Percentiles rank a stretch among this genome's conserved stretches.
These are phyloP conservation scores for Cyprinus carpio DNA, from an alignment of 2,113 vertebrate species.

Conservation along the genomic window DNA sequence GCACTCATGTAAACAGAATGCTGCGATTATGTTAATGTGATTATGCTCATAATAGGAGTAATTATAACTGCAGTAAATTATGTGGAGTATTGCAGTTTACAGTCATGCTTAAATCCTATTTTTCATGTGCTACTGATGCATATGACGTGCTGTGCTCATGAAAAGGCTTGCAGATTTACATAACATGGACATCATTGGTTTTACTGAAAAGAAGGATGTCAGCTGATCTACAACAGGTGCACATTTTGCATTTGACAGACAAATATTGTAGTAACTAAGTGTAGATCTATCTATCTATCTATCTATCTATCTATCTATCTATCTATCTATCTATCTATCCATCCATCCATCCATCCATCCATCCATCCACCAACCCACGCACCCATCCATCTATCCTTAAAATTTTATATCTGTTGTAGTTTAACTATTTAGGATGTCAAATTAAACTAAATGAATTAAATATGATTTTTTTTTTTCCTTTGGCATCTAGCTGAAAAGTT, in stretches of 20 bases:
- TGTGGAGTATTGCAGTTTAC: background rate
- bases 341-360: too few species aligned
- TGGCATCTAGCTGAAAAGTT: too few species aligned
- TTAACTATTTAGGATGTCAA: too few species aligned
- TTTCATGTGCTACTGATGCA: background rate
- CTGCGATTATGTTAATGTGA: background rate
- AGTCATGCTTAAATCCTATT: background rate
- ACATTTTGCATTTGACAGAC: background rate
- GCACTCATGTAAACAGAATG: background rate
- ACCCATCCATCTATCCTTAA: too few species aligned
- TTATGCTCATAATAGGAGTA: slow-evolving; percentile 13
- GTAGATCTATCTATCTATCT: too few species aligned
- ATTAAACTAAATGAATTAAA: too few species aligned
- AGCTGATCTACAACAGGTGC: background rate
- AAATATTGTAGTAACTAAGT: too few species aligned
- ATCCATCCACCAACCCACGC: too few species aligned
- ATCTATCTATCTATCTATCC: too few species aligned
- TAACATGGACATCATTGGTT: background rate
- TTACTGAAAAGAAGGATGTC: background rate
- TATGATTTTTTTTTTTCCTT: too few species aligned
- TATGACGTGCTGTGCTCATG: background rate
- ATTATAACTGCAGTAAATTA: background rate
- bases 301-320: too few species aligned
- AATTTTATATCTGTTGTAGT: too few species aligned
- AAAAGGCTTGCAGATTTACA: background rate